Conservation (phyloP, 35 echinoderm and acorn worm genomes). For the Nesometra sesokonis region DNA sequence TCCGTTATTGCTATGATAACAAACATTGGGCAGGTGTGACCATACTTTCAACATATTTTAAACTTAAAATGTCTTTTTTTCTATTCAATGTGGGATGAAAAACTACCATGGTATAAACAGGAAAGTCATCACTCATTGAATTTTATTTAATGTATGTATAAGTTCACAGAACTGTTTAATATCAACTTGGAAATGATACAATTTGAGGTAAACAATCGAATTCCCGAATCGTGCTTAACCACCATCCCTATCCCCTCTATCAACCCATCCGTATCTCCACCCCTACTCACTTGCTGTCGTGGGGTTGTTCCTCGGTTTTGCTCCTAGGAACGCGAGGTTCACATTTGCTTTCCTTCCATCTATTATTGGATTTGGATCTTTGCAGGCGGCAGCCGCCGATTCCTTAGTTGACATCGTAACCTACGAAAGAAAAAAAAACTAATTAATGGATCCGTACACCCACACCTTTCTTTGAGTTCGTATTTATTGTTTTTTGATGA, state of each 20-base stretch:
- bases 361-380: conserved; percentile 92
- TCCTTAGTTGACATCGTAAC: conserved; percentile 87
- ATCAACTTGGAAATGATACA: too few relatives aligned
- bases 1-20: neutral
- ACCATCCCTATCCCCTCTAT: too few relatives aligned
- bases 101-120: neutral
- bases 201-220: too few relatives aligned
- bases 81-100: neutral
- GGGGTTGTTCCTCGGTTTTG: conserved; percentile 88
- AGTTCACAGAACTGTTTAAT: too few relatives aligned
- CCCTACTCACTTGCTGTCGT: conserved; percentile 16
- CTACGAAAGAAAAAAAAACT: conserved; percentile 14
- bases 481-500: too few relatives aligned
- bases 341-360: conserved; percentile 98
- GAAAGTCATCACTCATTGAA: neutral
- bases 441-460: too few relatives aligned
- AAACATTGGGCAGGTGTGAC: neutral
- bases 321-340: conserved; percentile 88
- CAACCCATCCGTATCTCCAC: too few relatives aligned
- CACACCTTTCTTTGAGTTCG: too few relatives aligned
- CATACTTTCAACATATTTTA: neutral
- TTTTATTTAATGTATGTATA: neutral
- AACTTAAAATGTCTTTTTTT: neutral
- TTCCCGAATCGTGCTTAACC: too few relatives aligned
- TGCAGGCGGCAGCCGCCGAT: conserved; percentile 52